Conservation (phyloP, 2,888 invertebrate genomes). For the Morpho achilles region DNA sequence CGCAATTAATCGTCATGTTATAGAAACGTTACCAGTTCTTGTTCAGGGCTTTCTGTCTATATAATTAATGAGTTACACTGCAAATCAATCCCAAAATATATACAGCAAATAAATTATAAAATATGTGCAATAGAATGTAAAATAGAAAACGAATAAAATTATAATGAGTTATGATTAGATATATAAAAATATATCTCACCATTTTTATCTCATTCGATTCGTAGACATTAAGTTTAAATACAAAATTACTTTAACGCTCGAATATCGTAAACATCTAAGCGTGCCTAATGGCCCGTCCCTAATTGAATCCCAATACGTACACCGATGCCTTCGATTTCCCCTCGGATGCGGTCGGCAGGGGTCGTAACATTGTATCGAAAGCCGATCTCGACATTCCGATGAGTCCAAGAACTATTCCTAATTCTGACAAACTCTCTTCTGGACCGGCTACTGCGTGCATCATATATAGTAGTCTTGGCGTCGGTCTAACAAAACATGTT, state of each 20-base stretch:
- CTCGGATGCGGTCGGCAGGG: conserved; percentile 37
- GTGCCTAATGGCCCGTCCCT: conserved; percentile 16
- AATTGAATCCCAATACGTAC: conserved; percentile 32
- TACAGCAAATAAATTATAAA: too few relatives aligned
- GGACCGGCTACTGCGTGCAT: conserved; percentile 73
- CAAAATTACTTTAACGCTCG: conserved; percentile 6
- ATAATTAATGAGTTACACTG: too few relatives aligned
- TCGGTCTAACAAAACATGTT: conserved; percentile 24
- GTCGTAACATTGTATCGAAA: conserved; percentile 79
- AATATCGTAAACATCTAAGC: conserved; percentile 13
- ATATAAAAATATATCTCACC: too few relatives aligned
- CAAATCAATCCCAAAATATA: too few relatives aligned
- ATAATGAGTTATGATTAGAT: too few relatives aligned
- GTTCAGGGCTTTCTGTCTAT: too few relatives aligned
- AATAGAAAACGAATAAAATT: neutral
- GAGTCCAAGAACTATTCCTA: conserved; percentile 77
- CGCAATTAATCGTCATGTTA: too few relatives aligned
- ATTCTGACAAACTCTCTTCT: conserved; percentile 69
- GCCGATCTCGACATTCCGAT: conserved; percentile 75
- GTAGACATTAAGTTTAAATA: neutral
- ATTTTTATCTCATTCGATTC: too few relatives aligned
- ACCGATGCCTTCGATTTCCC: conserved; percentile 51
- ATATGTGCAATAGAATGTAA: neutral
- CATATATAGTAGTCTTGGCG: conserved; percentile 70
- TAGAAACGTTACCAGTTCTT: too few relatives aligned